phyloP scores from a whole-genome alignment of 2,888 invertebrate genomes.

The Acrocyrtus sp. region DNA sequence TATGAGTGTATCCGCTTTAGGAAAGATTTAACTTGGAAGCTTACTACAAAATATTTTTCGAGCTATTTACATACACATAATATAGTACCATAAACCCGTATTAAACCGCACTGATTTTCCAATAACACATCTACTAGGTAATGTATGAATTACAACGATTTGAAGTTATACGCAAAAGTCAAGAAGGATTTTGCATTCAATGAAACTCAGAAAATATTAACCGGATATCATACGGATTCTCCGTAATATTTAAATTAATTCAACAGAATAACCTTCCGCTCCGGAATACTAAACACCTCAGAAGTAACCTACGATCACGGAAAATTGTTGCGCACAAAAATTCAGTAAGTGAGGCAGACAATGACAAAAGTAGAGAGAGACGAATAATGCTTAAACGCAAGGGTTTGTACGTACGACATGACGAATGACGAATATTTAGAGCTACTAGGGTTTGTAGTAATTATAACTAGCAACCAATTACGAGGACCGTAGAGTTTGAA shows the following conservation, averaged over 20 bases:
- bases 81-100: conserved; percentile 52
- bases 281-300: background rate
- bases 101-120: conserved; percentile 39
- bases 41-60: no score
- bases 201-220: no score
- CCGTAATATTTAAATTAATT: no score
- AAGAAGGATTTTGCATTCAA: no score
- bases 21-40: no score
- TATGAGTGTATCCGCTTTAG: no score
- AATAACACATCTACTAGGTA: conserved; percentile 4
- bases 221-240: no score
- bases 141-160: conserved; percentile 7
- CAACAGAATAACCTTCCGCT: no score
- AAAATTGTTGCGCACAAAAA: conserved; percentile 26
- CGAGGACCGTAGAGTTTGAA: background rate
- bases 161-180: no score
- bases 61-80: background rate
- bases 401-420: background rate
- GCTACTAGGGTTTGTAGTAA: background rate
- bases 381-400: background rate
- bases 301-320: conserved; percentile 27
- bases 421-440: background rate
- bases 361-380: background rate
- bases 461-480: background rate
- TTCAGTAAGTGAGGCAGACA: background rate